Evolutionary conservation across 2,797 vertebrate genomes (phyloP).

Genomic region (Pogoniulus pusillus): DNA sequence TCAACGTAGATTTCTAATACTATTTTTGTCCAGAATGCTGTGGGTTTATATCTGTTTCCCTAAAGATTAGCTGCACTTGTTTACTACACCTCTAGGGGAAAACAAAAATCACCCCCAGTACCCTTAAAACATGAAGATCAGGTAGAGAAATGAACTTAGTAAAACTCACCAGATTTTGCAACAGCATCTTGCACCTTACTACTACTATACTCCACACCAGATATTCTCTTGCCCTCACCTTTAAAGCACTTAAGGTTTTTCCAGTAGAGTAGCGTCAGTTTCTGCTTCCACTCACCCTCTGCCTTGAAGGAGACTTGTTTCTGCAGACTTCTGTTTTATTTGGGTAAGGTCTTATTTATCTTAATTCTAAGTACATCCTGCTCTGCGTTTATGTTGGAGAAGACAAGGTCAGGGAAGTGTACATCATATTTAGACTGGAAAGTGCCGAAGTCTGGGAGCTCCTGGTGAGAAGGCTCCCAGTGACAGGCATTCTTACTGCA

Average conservation of each 20-base stretch:
- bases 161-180: neutral
- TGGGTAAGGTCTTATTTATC: constrained; percentile 64
- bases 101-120: neutral
- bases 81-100: neutral
- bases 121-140: neutral
- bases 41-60: neutral
- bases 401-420: constrained; percentile 50
- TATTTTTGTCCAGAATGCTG: neutral
- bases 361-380: constrained; percentile 69
- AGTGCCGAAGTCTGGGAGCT: constrained; percentile 38
- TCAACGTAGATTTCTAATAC: neutral
- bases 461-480: constrained; percentile 15
- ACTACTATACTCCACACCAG: neutral
- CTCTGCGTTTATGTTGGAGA: constrained; percentile 55
- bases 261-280: neutral
- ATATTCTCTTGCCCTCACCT: neutral
- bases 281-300: constrained; percentile 14
- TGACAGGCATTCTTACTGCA: neutral
- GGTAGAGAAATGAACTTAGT: neutral
- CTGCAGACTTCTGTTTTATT: constrained; percentile 51
- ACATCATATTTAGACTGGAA: constrained; percentile 55
- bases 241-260: neutral
- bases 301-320: constrained; percentile 19
- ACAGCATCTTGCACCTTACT: neutral
- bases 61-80: neutral